These are phyloP conservation scores for Danaus plexippus DNA, from an alignment of 1,140 invertebrate species.

Conservation along the genomic window DNA sequence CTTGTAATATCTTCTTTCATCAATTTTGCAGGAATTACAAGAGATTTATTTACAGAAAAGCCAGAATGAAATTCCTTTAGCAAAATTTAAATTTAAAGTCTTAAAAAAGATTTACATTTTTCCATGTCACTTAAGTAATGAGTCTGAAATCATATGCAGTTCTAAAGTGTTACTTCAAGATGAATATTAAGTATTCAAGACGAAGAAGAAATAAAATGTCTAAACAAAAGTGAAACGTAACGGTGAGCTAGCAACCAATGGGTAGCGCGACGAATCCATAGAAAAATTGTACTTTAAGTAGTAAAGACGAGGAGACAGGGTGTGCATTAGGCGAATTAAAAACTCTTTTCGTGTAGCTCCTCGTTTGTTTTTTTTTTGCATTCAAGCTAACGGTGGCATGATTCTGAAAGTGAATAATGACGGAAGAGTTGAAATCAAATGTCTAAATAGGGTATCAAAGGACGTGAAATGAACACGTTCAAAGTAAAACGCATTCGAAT, in stretches of 20 bases:
- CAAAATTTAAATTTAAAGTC: no score
- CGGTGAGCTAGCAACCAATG: conserved; percentile 29
- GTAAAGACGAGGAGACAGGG: conserved; percentile 45
- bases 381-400: conserved; percentile 37
- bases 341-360: conserved; percentile 46
- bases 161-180: no score
- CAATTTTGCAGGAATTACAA: conserved; percentile 33
- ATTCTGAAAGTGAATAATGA: conserved; percentile 36
- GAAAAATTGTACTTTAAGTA: conserved; percentile 49
- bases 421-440: conserved; percentile 56
- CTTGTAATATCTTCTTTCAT: conserved; percentile 45
- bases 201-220: conserved; percentile 52
- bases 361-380: conserved; percentile 52
- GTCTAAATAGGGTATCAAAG: conserved; percentile 46
- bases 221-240: conserved; percentile 55
- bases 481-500: conserved; percentile 48
- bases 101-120: no score
- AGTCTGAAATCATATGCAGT: no score
- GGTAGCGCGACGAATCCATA: conserved; percentile 37
- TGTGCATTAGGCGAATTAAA: conserved; percentile 68
- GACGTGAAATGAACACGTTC: conserved; percentile 53
- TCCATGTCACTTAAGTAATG: no score
- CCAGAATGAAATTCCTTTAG: no score
- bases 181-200: conserved; percentile 47
- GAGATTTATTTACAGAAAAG: conserved; percentile 18